Base-by-base conservation (phyloP, 2,888 invertebrate genomes). In the Ptilodon capucinus region DNA sequence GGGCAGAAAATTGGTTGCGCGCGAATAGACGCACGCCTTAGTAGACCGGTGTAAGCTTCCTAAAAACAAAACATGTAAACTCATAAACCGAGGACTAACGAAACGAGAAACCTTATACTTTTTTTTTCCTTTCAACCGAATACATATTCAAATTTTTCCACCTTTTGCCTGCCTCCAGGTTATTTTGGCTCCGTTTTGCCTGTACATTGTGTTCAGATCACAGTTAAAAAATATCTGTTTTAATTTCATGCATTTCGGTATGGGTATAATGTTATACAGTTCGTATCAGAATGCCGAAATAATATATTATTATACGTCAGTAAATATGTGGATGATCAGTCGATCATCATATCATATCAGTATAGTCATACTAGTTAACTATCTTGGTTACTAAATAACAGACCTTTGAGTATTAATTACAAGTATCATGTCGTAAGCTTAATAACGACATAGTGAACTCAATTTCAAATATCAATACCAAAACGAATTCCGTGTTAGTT, bases 131-230 rank as follows among this genome's bases (percentile, higher is more conserved):
- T 56, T 70, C 57, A 70, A 75, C 58, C 47, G 45, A 74, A 60
- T 54, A 51, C 61, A 56, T 70, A 71, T 74, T 74, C 70, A 76
- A 79, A 79, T 79, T 72, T 74, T 66, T 46, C 51, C 62, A 65
- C 77, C 78, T 72, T 79, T 72, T 74, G 65, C 46, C 51, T 63
- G 66, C 77, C 78, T 72, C 51, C 53, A 51, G 76, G 77, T 51
- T 54, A 14, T 64, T 66, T 58, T 44, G 51, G 57, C 53, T 46
- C 35, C 64, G 56, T 53, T 66, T 46, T 39, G 40, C 40, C 38
- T 19, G 40, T 39, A 14, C 48, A 44, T 71, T 74, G 74, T 76
- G 76, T 74, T 67, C 35, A 52, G 49, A 68, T 55, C 51, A 64
- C 46, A 65, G 67, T 54, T 69, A 60, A 46, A 46, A 57, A 59